Base-by-base conservation (phyloP, 2,888 invertebrate species). In the Drosophila paucipuncta region DNA sequence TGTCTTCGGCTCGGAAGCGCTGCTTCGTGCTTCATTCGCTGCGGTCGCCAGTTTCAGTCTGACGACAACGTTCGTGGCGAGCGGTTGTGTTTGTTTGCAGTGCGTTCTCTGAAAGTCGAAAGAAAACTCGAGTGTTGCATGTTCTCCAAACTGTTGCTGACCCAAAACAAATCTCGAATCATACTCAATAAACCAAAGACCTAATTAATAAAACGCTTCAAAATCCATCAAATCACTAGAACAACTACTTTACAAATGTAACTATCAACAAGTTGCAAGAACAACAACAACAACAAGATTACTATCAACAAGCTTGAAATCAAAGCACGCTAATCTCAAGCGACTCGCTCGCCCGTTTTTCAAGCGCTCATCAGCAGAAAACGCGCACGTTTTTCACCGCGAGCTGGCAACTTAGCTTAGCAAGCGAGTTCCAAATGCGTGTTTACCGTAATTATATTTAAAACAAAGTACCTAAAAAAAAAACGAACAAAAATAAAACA, bases 381-480 rank as follows among this genome's bases (percentile, higher is more conserved):
- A 55, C 76, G 76, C 73, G 67, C 80, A 79, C 77, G 77, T 73
- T 82, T 78, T 80, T 73, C 63, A 66, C 68, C 73, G 88, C 85
- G 80, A 81, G 82, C 82, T 87, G 78, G 83, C 83, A 83, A 83
- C 80, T 88, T 82, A 86, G 80, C 80, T 76, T 78, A 58, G 75
- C 83, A 53, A 69, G 65, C 71, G 37, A 68, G 43, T 63, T 47
- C 59, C 59, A 63, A 69, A 74, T 75, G 91, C 92, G 92, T 92
- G 92, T 87, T 91, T 78, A 81, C 73, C 83, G 92, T 91, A 91
- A 92, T 92, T 92, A 91, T 86, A 81, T 89, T 89, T 86, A 84
- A 84, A 47, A 47, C 47, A 47, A 47, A 47, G 16, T 47, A 47
- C 25, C 25, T 4, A 16, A 7, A 47, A 47, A 13, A 39, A 41